Percentiles rank a stretch among this genome's conserved stretches.
These are phyloP conservation scores for mouse (Mus musculus) DNA, from an alignment of 2,113 vertebrate species.

Conservation along the genomic window GRCm39 chr4:75264001-75264500, in stretches of 20 bases:
- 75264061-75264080: no score
- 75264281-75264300: background rate
- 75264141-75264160: no score
- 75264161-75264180: no score
- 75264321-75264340: background rate
- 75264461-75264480: conserved; percentile 11
- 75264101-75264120: no score
- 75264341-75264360: background rate
- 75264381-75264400: background rate
- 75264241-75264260: background rate
- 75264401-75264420: background rate
- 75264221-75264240: no score
- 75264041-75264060: no score
- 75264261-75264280: background rate
- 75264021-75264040: no score
- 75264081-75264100: no score
- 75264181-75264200: no score
- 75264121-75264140: no score
- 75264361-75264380: background rate
- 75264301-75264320: background rate
- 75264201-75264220: no score
- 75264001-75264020: no score
- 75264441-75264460: background rate
- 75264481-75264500: conserved; percentile 23
- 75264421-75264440: background rate